A percentile compares a stretch with the other conserved stretches of the same genome.
Conservation (phyloP, 2,888 invertebrate genomes). For the Eudemis profundana region DNA sequence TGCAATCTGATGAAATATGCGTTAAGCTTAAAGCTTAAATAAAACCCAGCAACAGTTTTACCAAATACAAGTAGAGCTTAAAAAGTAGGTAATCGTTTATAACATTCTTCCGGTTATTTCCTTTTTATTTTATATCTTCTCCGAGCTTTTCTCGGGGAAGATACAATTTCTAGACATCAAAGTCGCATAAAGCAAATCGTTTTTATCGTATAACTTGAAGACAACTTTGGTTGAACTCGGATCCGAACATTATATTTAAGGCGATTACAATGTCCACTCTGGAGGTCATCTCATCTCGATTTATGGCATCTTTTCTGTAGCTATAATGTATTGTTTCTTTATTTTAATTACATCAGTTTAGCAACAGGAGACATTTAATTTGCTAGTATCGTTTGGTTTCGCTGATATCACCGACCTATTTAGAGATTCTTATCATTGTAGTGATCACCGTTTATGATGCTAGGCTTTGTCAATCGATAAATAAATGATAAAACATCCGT, state of each 20-base stretch:
- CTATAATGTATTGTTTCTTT: not conserved
- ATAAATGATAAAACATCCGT: too few species aligned
- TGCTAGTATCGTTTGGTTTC: too few species aligned
- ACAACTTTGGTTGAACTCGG: constrained; percentile 27
- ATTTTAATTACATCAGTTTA: too few species aligned
- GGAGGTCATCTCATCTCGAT: constrained; percentile 14
- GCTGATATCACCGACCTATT: too few species aligned
- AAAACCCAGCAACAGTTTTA: not conserved
- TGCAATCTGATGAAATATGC: too few species aligned
- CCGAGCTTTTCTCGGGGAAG: constrained; percentile 16
- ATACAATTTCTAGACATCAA: constrained; percentile 37
- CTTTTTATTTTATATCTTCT: constrained; percentile 31
- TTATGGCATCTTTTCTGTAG: constrained; percentile 17
- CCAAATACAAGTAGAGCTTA: constrained; percentile 1
- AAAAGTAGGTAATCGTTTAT: constrained; percentile 1
- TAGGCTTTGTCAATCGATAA: too few species aligned
- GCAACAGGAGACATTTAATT: too few species aligned
- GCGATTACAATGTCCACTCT: constrained; percentile 35
- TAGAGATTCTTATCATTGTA: too few species aligned
- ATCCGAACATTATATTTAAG: constrained; percentile 34
- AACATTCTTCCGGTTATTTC: constrained; percentile 21
- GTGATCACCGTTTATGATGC: too few species aligned
- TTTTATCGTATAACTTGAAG: constrained; percentile 37
- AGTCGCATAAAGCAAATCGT: constrained; percentile 37
- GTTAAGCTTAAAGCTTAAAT: not conserved